A percentile compares a stretch with the other conserved stretches of the same genome.
Conservation (phyloP, 1,140 invertebrate species). For the Orussus abietinus region DNA sequence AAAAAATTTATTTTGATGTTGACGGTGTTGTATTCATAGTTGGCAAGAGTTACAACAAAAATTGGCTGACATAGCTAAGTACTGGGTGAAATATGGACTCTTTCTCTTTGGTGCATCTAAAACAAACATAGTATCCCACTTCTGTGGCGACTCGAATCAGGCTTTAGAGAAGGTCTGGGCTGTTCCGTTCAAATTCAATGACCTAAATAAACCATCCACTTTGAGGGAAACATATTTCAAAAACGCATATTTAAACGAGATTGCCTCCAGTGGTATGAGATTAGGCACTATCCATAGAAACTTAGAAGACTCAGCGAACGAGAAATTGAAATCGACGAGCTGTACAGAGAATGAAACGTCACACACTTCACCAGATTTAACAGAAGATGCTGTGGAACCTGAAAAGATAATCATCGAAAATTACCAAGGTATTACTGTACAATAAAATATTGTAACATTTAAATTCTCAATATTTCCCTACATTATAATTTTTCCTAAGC, state of each 20-base stretch:
- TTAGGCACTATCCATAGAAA: background rate
- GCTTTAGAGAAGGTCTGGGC: slow-evolving; percentile 15
- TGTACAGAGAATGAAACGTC: background rate
- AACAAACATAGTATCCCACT: slow-evolving; percentile 43
- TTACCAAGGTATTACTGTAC: slow-evolving; percentile 4
- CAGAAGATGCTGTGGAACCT: background rate
- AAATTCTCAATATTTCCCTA: no score
- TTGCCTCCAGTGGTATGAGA: background rate
- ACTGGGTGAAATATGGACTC: slow-evolving; percentile 64
- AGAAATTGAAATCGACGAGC: background rate
- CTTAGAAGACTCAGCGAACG: slow-evolving; percentile 2
- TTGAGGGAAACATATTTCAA: background rate
- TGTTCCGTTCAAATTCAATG: slow-evolving; percentile 4
- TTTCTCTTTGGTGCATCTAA: slow-evolving; percentile 58
- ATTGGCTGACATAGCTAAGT: slow-evolving; percentile 59
- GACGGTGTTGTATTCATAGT: slow-evolving; percentile 36
- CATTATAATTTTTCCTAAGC: no score
- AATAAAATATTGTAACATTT: no score
- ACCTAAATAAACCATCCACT: slow-evolving; percentile 1
- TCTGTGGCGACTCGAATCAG: slow-evolving; percentile 35
- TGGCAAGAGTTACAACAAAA: slow-evolving; percentile 53
- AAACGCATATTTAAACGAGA: background rate
- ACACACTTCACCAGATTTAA: background rate
- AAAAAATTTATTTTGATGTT: background rate
- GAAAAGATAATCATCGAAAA: slow-evolving; percentile 4